These are phyloP conservation scores for Eurosta solidaginis DNA, from an alignment of 1,140 invertebrate genomes.

Conservation along the genomic window DNA sequence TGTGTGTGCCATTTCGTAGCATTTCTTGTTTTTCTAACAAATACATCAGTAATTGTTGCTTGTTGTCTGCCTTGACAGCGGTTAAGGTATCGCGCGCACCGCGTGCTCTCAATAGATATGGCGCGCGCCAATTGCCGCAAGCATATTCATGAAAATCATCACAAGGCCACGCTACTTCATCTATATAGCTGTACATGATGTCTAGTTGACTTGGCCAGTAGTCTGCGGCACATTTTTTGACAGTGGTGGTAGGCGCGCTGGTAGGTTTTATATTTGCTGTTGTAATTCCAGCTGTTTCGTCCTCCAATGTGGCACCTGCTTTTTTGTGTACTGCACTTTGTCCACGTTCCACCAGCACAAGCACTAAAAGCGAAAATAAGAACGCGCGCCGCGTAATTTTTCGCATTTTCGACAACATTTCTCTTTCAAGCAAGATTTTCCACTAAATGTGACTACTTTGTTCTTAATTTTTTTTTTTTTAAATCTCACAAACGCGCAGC, in stretches of 20 bases:
- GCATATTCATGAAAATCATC: conserved; percentile 48
- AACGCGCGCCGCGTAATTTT: too few species aligned
- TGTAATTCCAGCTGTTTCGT: background rate
- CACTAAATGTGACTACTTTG: too few species aligned
- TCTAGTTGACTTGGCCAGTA: background rate
- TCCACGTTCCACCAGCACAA: too few species aligned
- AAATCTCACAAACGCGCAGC: too few species aligned
- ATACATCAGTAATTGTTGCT: conserved; percentile 41
- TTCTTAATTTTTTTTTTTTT: too few species aligned
- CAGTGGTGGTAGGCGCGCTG: background rate
- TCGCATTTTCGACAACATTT: too few species aligned
- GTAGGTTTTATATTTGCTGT: background rate
- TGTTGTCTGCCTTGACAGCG: conserved; percentile 43
- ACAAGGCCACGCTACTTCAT: conserved; percentile 36
- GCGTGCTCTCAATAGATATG: conserved; percentile 33
- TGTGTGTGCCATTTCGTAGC: background rate
- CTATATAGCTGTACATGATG: background rate
- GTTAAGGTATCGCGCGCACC: conserved; percentile 45
- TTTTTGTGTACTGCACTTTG: too few species aligned
- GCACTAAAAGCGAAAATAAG: too few species aligned
- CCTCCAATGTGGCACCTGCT: too few species aligned
- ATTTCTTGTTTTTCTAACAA: conserved; percentile 30
- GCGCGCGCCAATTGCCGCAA: conserved; percentile 50
- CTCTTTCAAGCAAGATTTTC: too few species aligned
- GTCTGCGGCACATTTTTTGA: background rate